Evolutionary conservation across 2,113 vertebrate genomes (phyloP), one percentile per base, ranked within the genome.

Genomic region (Cyrtonyx montezumae): DNA sequence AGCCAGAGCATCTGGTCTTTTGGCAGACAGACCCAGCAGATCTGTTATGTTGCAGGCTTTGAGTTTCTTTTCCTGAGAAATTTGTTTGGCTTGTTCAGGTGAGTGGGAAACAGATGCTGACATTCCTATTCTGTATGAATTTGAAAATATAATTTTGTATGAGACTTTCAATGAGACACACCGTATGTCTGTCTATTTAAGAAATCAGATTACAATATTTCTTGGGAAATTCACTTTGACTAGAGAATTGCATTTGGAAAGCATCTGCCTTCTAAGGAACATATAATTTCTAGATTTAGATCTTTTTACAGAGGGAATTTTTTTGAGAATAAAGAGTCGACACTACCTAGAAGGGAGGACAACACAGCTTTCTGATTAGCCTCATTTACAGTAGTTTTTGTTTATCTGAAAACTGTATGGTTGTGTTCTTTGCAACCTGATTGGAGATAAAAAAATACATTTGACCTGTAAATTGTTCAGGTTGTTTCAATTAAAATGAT

Each of bases 1-100:
- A 93, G 62, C 63, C 80, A 93, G 67, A 77, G 84, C 91, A 94
- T 94, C 96, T 96, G 96, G 1, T 70, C 79, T 92, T 84, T 93
- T 95, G 96, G 95, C 94, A 91, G 70, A 43, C 40, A 76, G 20
- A 21, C 58, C 67, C 82, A 58, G 74, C 77, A 95, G 45, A 62
- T 84, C 40, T 82, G 3, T 66, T 87, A 46, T 62, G 79, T 11
- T 32, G 49, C 48, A 87, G 32, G 30, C 43, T 84, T 48, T 53
- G 37, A 81, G 12, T 53, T 92, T 76, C 25, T 80, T 84, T 87
- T 78, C 53, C 84, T 92, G 48, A 69, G 45, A 81, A 96, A 80
- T 79, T 58, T 87, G 7, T 87, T 93, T 69, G 49, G 30, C 13
- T 73, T 62, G 13, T 81, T 92, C 68, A 82, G 30, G 2, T 9